Conservation (phyloP, 2,113 vertebrate genomes). For the Carassius carassius region DNA sequence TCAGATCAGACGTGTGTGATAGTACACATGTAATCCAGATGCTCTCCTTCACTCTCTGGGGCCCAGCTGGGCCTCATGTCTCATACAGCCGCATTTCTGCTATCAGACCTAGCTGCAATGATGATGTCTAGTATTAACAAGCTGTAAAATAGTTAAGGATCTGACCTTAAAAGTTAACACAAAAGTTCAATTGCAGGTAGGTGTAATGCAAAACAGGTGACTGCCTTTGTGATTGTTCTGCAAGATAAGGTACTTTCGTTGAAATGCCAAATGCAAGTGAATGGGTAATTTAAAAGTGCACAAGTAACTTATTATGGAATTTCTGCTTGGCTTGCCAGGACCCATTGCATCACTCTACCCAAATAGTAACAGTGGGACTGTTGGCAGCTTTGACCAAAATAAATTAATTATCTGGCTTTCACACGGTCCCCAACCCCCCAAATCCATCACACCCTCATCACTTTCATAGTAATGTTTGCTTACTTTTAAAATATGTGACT, state of each 20-base stretch:
- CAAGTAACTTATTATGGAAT: constrained; percentile 6
- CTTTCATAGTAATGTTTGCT: constrained; percentile 42
- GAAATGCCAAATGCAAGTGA: constrained; percentile 7
- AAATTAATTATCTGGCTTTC: constrained; percentile 78
- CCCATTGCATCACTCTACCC: constrained; percentile 3
- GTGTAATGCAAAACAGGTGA: background rate
- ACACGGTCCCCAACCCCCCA: constrained; percentile 55
- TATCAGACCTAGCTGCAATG: background rate
- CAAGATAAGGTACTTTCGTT: background rate
- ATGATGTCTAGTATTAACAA: background rate
- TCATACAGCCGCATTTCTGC: constrained; percentile 2
- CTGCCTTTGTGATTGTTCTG: background rate
- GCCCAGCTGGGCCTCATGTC: background rate
- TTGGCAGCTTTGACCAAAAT: constrained; percentile 71
- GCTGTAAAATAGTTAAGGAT: background rate
- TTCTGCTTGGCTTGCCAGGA: background rate
- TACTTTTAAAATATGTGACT: constrained; percentile 78
- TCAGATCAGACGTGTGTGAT: constrained; percentile 31
- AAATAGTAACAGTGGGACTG: background rate
- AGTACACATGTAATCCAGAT: constrained; percentile 74
- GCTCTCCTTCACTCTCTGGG: constrained; percentile 52
- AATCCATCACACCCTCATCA: constrained; percentile 10
- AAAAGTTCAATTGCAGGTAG: background rate
- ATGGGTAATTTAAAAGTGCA: background rate
- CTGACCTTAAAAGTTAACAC: background rate